Evolutionary conservation across 2,888 invertebrate species (phyloP).

Genomic region (Clitarchus hookeri): DNA sequence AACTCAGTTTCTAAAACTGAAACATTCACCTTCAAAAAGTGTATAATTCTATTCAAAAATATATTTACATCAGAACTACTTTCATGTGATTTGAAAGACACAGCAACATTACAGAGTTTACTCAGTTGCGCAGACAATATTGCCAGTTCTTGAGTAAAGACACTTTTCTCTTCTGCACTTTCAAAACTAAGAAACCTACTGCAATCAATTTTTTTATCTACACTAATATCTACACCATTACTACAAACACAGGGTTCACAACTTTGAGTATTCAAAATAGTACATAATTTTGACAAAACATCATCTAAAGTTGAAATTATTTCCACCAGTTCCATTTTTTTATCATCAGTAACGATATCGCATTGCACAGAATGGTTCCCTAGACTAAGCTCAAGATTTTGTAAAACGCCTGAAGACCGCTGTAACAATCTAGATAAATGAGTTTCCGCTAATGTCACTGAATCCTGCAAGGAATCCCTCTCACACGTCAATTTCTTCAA

Average conservation of each 20-base stretch:
- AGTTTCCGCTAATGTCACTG: neutral
- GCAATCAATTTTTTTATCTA: neutral
- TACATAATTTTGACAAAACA: neutral
- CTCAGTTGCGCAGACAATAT: neutral
- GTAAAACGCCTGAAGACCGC: neutral
- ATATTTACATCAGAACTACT: neutral
- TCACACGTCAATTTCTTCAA: neutral
- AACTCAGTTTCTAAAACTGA: neutral
- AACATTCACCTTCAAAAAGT: neutral
- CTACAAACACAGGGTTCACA: neutral
- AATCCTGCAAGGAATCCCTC: neutral
- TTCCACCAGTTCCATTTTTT: neutral
- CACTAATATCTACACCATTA: neutral
- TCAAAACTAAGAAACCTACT: neutral
- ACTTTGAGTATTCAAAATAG: neutral
- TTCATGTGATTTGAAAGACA: neutral
- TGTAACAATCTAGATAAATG: neutral
- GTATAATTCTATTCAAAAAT: neutral
- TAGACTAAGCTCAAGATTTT: neutral
- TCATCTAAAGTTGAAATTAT: neutral
- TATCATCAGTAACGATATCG: neutral
- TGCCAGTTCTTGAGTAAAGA: neutral
- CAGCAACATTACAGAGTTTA: neutral
- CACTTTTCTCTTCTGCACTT: neutral
- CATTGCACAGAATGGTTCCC: neutral